Percentiles rank a stretch among this genome's conserved stretches.
These are phyloP conservation scores for Eclectus roratus DNA, from an alignment of 2,113 vertebrate genomes.

Conservation along the genomic window DNA sequence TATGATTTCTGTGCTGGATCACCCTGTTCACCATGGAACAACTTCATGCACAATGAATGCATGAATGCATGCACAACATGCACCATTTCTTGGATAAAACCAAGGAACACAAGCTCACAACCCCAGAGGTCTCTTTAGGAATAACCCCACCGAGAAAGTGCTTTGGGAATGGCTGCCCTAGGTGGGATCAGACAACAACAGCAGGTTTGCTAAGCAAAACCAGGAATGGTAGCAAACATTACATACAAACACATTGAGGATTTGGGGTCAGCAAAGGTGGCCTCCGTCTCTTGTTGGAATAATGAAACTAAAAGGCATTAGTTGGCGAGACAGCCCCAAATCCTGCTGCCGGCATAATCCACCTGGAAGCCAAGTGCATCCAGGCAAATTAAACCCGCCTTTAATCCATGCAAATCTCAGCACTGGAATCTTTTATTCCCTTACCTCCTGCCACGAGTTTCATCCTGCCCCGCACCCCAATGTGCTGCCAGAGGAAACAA, in stretches of 20 bases:
- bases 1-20: neutral
- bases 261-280: neutral
- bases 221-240: accelerated
- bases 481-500: neutral
- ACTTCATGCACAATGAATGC: accelerated
- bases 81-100: neutral
- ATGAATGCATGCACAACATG: too few relatives aligned
- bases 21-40: too few relatives aligned
- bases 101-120: neutral
- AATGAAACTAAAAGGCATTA: constrained; percentile 33
- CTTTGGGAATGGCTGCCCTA: neutral
- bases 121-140: neutral
- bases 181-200: neutral
- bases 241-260: neutral
- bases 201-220: accelerated
- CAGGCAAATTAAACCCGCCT: constrained; percentile 40
- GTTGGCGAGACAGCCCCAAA: constrained; percentile 47
- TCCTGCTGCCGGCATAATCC: neutral
- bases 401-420: constrained; percentile 57
- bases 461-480: neutral
- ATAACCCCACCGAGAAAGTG: neutral
- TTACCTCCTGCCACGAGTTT: neutral
- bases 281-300: neutral
- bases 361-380: constrained; percentile 27
- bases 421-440: constrained; percentile 5